Conservation (phyloP, 2,113 vertebrate genomes). For the Penelope pileata region DNA sequence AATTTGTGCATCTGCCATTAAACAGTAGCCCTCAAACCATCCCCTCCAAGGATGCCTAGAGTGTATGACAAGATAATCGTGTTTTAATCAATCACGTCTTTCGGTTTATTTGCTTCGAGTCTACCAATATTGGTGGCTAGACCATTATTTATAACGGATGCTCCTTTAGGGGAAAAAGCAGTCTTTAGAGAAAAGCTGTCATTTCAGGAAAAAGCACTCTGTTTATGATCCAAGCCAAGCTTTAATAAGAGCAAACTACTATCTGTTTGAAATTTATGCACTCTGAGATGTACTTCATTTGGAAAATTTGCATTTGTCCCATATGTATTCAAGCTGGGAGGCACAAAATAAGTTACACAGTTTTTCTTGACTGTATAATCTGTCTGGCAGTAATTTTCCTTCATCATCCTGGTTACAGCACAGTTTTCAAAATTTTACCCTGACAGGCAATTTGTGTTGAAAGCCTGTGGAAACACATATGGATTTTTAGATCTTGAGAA, state of each 20-base stretch:
- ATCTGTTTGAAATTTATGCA: slow-evolving; percentile 69
- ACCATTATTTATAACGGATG: slow-evolving; percentile 66
- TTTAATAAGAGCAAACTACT: slow-evolving; percentile 69
- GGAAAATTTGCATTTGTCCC: slow-evolving; percentile 74
- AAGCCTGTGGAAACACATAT: slow-evolving; percentile 47
- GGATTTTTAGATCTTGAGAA: slow-evolving; percentile 26
- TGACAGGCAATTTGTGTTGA: slow-evolving; percentile 55
- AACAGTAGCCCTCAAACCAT: not conserved
- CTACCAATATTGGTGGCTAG: slow-evolving; percentile 17
- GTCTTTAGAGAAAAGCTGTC: slow-evolving; percentile 29
- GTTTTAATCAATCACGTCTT: slow-evolving; percentile 53
- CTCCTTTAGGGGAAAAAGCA: slow-evolving; percentile 32
- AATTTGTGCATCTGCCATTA: not conserved
- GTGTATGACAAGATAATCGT: not conserved
- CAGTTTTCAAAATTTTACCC: slow-evolving; percentile 38
- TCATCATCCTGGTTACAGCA: slow-evolving; percentile 61
- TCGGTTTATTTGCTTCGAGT: slow-evolving; percentile 28
- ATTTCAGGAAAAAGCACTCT: slow-evolving; percentile 34
- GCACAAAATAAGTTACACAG: slow-evolving; percentile 61
- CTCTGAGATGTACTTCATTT: slow-evolving; percentile 67
- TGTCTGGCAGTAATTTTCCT: slow-evolving; percentile 72
- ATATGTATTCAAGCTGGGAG: slow-evolving; percentile 62
- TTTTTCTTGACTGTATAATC: slow-evolving; percentile 51
- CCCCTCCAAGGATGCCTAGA: not conserved
- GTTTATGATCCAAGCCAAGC: slow-evolving; percentile 52